Evolutionary conservation across 2,888 invertebrate species (phyloP), one percentile per base, ranked within the genome.

Genomic region (Patella pellucida): DNA sequence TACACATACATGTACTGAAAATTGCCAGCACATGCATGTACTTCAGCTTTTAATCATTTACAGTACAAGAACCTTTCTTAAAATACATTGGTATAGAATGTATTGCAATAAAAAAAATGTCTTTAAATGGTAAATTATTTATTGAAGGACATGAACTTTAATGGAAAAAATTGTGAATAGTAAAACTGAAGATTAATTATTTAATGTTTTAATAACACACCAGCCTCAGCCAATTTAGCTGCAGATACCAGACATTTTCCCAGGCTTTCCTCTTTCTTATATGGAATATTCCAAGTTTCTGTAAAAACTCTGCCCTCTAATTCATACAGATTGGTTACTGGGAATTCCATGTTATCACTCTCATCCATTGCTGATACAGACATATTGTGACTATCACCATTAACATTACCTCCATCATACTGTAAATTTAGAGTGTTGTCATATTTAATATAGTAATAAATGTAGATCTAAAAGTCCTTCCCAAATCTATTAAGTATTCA

Each of bases 221-320:
- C 91, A 81, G 91, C 91, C 80, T 90, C 86, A 52, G 92, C 90
- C 23, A 92, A 84, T 73, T 88, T 84, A 50, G 90, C 89, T 52
- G 92, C 89, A 75, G 92, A 91, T 70, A 90, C 76, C 52, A 92
- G 84, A 84, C 92, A 92, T 83, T 91, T 91, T n/a, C 92, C 92
- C 12, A 92, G 85, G 14, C 92, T 92, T 82, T 92, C 92, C 70
- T 92, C 91, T 78, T 89, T 89, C 79, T 91, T 89, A 83, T 92
- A 92, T 3, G 92, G 92, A 75, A 92, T 92, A 51, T 91, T 91
- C 92, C 92, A 92, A 70, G 90, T 89, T 71, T 92, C 91, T 31
- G 91, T 91, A 86, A 92, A 92, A 54, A 92, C 92, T 69, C 92
- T 84, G 14, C 89, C 87, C 82, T 92, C 92, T 68, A 92, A 85